Conservation (phyloP, 2,113 vertebrate species). For the Trachemys scripta region DNA sequence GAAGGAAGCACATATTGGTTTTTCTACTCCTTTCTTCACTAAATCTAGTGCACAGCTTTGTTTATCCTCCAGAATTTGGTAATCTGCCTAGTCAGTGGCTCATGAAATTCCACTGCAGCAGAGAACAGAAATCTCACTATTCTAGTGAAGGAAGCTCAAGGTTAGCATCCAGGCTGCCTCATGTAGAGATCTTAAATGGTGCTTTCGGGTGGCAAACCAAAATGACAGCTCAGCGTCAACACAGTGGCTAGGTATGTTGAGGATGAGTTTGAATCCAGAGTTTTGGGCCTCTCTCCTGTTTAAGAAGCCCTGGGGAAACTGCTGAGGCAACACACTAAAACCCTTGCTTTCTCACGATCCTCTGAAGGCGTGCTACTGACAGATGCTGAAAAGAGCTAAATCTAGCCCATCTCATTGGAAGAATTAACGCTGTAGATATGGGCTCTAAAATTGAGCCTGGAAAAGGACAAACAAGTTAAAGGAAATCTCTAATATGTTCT, state of each 20-base stretch:
- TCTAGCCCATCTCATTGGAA: neutral
- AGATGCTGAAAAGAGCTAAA: neutral
- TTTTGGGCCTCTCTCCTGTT: neutral
- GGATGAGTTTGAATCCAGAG: neutral
- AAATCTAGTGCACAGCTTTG: constrained; percentile 62
- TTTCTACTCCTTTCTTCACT: constrained; percentile 46
- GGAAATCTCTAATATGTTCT: neutral
- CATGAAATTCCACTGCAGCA: constrained; percentile 65
- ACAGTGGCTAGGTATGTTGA: neutral
- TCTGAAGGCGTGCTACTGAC: neutral
- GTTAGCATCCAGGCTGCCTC: constrained; percentile 5
- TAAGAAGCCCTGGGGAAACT: neutral
- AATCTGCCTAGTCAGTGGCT: constrained; percentile 68
- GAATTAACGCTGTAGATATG: neutral
- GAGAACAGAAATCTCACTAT: constrained; percentile 38
- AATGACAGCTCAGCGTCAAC: constrained; percentile 27
- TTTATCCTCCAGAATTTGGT: constrained; percentile 66
- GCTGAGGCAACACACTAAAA: neutral
- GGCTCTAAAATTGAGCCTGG: neutral
- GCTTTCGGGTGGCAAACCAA: constrained; percentile 30
- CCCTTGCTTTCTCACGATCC: neutral
- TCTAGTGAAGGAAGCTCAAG: constrained; percentile 41
- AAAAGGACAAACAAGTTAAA: neutral
- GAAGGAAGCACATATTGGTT: constrained; percentile 21
- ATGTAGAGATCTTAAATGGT: neutral